Evolutionary conservation across 2,113 vertebrate genomes (phyloP), one percentile per base, ranked within the genome.

Genomic region (Xiphorhynchus elegans): DNA sequence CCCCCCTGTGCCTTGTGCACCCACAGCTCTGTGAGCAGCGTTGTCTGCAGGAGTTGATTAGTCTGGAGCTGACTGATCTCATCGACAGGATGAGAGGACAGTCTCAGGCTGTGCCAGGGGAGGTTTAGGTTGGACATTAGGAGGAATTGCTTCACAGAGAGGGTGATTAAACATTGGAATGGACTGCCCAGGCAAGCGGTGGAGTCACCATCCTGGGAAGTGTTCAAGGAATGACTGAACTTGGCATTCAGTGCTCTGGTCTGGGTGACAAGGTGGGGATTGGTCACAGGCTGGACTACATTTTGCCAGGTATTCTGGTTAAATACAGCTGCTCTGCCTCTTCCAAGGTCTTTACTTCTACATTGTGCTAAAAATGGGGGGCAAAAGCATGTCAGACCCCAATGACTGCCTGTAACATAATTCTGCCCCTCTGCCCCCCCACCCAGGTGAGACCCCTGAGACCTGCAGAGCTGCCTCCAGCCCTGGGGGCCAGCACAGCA

Each of bases 41-140:
- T 72, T 72, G 18, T 8, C 44, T 50, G 8, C 2, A 29, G 39
- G 50, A 10, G 35, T 21, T 63, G 52, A 31, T 75, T 10, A 11
- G 2, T 7, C 0, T 7, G 59, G 31, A 44, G 8, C 0, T 8
- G 17, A 7, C 33, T 19, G 52, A 59, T 66, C 37, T 44, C 31
- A 15, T 2, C 0, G 1, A 28, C 33, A 58, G 10, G 17, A 33
- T 2, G 9, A 28, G 35, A 64, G 35, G 20, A 31, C 7, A 66
- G 50, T 1, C 59, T 66, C 17, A 18, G 23, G 13, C 6, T 58
- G 44, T 9, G 21, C 20, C 37, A 73, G 13, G 50, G 35, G 7
- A 49, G 46, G 25, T 10, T 49, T 23, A 23, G 50, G 37, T 2
- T 50, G 86, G 50, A 23, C 7, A 56, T 18, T 1, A 42, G 13